Conservation (phyloP, 2,888 invertebrate genomes). For the Hirtodrosophila alboralis region DNA sequence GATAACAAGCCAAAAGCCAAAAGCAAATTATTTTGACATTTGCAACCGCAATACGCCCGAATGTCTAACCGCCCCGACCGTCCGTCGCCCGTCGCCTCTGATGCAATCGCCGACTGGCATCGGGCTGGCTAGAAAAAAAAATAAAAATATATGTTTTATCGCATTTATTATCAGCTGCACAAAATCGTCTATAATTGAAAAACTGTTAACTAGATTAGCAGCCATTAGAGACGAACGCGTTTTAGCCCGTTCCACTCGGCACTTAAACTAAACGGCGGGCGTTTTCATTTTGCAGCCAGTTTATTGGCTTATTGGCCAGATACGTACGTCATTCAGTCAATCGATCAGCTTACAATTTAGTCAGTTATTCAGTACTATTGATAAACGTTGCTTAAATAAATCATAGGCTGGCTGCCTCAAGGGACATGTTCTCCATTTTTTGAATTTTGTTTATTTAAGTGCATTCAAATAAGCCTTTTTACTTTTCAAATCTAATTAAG, state of each 20-base stretch:
- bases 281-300: conserved; percentile 44
- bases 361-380: conserved; percentile 48
- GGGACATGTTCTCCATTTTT: conserved; percentile 65
- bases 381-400: conserved; percentile 51
- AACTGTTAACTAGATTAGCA: conserved; percentile 78
- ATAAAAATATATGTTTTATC: conserved; percentile 70
- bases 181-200: conserved; percentile 78
- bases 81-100: conserved; percentile 36
- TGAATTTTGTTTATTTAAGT: conserved; percentile 69
- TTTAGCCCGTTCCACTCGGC: conserved; percentile 16
- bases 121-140: conserved; percentile 36
- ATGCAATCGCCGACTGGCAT: conserved; percentile 57
- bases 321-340: conserved; percentile 45
- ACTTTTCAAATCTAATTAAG: conserved; percentile 69
- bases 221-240: conserved; percentile 69
- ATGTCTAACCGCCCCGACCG: conserved; percentile 16
- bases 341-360: conserved; percentile 26
- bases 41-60: conserved; percentile 75
- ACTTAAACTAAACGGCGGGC: conserved; percentile 44
- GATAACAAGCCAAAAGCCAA: conserved; percentile 52
- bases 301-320: conserved; percentile 47
- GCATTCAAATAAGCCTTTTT: conserved; percentile 66
- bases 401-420: conserved; percentile 59
- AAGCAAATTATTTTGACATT: conserved; percentile 72
- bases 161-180: conserved; percentile 75